Conservation (phyloP, 92 coral and sea anemone genomes). For the Pocillopora grandis region DNA sequence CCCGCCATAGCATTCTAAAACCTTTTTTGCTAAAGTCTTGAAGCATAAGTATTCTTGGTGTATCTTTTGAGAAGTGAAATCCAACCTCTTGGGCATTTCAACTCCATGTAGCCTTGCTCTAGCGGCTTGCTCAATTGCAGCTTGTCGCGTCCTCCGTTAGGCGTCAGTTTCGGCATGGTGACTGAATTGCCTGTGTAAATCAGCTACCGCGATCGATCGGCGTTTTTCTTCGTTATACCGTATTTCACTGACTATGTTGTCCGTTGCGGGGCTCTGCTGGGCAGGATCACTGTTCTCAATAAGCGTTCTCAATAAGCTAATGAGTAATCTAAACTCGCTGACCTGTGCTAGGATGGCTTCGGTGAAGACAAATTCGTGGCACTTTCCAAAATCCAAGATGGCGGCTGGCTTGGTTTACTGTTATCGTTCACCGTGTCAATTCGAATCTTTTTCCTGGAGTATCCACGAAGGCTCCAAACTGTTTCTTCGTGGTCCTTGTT, state of each 20-base stretch:
- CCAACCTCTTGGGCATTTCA: slow-evolving; percentile 73
- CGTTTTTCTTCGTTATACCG: slow-evolving; percentile 35
- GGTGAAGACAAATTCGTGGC: slow-evolving; percentile 65
- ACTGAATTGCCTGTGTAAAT: slow-evolving; percentile 29
- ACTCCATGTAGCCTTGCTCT: slow-evolving; percentile 72
- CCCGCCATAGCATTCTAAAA: slow-evolving; percentile 64
- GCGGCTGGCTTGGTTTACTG: slow-evolving; percentile 61
- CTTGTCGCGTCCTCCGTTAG: slow-evolving; percentile 67
- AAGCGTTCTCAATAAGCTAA: slow-evolving; percentile 11
- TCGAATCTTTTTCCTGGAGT: slow-evolving; percentile 51
- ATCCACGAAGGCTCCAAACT: slow-evolving; percentile 65
- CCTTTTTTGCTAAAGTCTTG: slow-evolving; percentile 64
- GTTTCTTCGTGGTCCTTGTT: slow-evolving; percentile 49
- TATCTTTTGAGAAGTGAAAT: slow-evolving; percentile 63
- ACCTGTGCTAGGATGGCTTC: slow-evolving; percentile 70
- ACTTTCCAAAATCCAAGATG: slow-evolving; percentile 75
- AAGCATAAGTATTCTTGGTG: slow-evolving; percentile 66
- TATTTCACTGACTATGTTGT: slow-evolving; percentile 50
- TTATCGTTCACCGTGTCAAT: slow-evolving; percentile 67
- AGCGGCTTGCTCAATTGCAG: slow-evolving; percentile 66
- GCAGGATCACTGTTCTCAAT: slow-evolving; percentile 50
- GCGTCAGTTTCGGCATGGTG: slow-evolving; percentile 61
- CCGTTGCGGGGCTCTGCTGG: slow-evolving; percentile 39
- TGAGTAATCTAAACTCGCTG: slow-evolving; percentile 52
- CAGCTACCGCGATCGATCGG: slow-evolving; percentile 52